phyloP scores from a whole-genome alignment of 92 coral and sea anemone genomes.

The Porites cylindrica region DNA sequence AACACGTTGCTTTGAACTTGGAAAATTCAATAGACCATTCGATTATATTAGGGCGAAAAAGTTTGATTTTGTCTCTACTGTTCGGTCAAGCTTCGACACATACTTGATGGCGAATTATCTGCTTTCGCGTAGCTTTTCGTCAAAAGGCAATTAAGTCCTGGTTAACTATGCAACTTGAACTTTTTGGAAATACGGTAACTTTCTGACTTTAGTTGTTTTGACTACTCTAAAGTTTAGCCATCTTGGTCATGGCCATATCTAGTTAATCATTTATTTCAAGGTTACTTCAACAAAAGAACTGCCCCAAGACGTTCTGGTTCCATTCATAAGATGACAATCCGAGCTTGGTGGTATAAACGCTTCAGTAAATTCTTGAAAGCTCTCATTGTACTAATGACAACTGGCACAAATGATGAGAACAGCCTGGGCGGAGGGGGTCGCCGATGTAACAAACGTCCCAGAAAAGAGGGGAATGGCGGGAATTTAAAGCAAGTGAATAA shows the following conservation, averaged over 20 bases:
- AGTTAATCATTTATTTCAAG: constrained; percentile 39
- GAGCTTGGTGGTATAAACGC: constrained; percentile 9
- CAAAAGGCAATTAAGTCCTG: too few relatives aligned
- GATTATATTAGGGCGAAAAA: too few relatives aligned
- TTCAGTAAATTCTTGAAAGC: background rate
- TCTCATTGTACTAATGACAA: background rate
- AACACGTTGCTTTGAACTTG: too few relatives aligned
- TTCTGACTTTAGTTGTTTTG: background rate
- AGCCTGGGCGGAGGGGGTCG: background rate
- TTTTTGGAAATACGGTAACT: too few relatives aligned
- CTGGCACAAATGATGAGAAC: background rate
- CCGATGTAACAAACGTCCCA: background rate
- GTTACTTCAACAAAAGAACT: constrained; percentile 2
- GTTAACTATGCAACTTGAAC: too few relatives aligned
- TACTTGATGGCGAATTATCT: too few relatives aligned
- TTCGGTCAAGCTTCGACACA: too few relatives aligned
- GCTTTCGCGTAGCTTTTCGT: too few relatives aligned
- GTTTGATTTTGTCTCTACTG: too few relatives aligned
- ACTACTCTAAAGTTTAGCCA: background rate
- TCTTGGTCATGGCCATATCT: background rate
- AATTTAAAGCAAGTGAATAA: constrained; percentile 29
- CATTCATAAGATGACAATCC: background rate
- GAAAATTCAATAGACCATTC: too few relatives aligned
- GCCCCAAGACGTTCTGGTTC: constrained; percentile 5
- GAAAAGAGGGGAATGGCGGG: background rate